Evolutionary conservation across 2,797 vertebrate genomes (phyloP).

Genomic region (Numenius phaeopus): DNA sequence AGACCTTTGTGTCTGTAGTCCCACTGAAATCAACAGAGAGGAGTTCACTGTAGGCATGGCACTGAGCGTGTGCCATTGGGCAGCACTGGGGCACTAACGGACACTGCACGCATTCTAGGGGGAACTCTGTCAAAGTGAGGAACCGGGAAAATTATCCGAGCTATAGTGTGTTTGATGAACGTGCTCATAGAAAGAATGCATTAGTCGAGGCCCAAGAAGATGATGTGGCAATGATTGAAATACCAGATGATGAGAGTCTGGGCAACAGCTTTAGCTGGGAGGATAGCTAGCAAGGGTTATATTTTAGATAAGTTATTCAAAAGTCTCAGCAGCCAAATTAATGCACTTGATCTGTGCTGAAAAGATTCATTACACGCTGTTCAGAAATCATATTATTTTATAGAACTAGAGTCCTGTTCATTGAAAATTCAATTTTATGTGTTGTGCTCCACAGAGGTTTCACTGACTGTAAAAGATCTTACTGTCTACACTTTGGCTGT

Average conservation of each 20-base stretch:
- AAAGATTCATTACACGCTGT: background rate
- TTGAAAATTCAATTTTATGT: background rate
- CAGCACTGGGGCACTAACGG: background rate
- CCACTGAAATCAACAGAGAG: background rate
- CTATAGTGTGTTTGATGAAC: background rate
- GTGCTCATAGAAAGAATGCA: background rate
- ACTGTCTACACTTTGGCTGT: background rate
- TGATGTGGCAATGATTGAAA: constrained; percentile 26
- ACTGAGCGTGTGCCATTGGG: fast-evolving
- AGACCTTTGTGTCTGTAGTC: background rate
- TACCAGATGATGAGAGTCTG: constrained; percentile 1
- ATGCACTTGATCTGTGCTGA: background rate
- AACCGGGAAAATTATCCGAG: background rate
- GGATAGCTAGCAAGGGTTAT: background rate
- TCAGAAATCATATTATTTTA: background rate
- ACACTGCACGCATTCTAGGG: background rate
- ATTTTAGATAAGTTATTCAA: background rate
- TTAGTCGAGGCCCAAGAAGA: background rate
- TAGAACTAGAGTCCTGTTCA: background rate
- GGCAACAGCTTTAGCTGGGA: background rate
- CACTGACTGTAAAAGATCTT: background rate
- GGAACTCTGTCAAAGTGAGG: background rate
- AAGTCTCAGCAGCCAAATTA: background rate
- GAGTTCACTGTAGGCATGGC: background rate
- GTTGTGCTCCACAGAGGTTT: constrained; percentile 11